These are phyloP conservation scores for Pheosia gnoma DNA, from an alignment of 2,888 invertebrate genomes.

Conservation along the genomic window DNA sequence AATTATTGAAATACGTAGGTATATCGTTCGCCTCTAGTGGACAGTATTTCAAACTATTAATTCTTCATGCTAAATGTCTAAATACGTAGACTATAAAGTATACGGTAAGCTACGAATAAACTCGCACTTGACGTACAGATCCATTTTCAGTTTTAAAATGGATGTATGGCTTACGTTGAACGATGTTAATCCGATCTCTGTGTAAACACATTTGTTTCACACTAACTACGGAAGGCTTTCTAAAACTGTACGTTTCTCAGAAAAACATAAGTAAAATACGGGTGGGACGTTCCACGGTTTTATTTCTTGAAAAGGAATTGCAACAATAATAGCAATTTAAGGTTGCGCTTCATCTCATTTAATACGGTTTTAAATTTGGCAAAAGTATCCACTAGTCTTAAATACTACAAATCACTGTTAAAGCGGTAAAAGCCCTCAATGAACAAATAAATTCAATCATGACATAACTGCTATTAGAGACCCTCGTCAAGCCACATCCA, in stretches of 20 bases:
- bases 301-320: not conserved
- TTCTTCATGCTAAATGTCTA: no score
- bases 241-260: not conserved
- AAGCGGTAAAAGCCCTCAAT: not conserved
- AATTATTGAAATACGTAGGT: no score
- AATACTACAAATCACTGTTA: not conserved
- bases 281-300: not conserved
- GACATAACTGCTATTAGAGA: slow-evolving; percentile 28
- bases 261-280: not conserved
- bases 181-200: not conserved
- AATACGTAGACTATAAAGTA: no score
- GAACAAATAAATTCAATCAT: slow-evolving; percentile 25
- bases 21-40: no score
- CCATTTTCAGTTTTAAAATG: not conserved
- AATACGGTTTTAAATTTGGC: no score
- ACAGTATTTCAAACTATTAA: no score
- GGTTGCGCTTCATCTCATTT: not conserved
- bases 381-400: no score
- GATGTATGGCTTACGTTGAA: not conserved
- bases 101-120: not conserved
- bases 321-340: not conserved
- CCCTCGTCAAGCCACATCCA: slow-evolving; percentile 55
- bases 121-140: not conserved
- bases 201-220: slow-evolving; percentile 1
- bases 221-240: not conserved